phyloP scores from a whole-genome alignment of 2,797 vertebrate species.

The Uromys caudimaculatus region DNA sequence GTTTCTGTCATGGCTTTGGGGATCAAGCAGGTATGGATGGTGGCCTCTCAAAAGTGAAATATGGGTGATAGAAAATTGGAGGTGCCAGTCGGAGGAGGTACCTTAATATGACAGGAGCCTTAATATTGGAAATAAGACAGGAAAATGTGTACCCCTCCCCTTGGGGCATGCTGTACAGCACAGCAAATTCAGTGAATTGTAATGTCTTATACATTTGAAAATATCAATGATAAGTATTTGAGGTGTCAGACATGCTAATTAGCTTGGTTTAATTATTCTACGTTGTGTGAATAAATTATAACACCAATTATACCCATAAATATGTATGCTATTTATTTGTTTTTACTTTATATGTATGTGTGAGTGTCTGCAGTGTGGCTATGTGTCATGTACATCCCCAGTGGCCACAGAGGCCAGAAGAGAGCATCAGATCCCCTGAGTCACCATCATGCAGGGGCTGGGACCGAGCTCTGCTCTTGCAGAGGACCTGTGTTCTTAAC shows the following conservation, averaged over 20 bases:
- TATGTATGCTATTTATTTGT: neutral
- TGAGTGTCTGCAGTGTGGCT: too few relatives aligned
- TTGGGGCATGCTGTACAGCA: neutral
- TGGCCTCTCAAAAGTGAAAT: neutral
- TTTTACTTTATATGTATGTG: neutral
- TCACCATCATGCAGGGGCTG: neutral
- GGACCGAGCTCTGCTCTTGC: neutral
- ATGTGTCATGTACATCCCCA: neutral
- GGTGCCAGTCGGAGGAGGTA: too few relatives aligned
- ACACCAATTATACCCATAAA: neutral
- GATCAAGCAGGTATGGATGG: neutral
- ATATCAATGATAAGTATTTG: neutral
- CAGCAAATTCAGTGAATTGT: neutral
- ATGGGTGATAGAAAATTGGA: neutral
- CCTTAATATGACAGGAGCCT: neutral
- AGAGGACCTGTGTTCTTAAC: neutral
- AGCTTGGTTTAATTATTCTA: neutral
- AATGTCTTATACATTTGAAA: neutral
- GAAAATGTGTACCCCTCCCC: neutral
- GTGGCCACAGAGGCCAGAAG: neutral
- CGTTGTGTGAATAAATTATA: neutral
- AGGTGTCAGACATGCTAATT: neutral
- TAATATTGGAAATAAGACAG: neutral
- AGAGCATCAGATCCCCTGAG: neutral
- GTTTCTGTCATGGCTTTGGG: conserved; percentile 1